Conservation (phyloP, 2,113 vertebrate species). For the Actenoides lindsayi region DNA sequence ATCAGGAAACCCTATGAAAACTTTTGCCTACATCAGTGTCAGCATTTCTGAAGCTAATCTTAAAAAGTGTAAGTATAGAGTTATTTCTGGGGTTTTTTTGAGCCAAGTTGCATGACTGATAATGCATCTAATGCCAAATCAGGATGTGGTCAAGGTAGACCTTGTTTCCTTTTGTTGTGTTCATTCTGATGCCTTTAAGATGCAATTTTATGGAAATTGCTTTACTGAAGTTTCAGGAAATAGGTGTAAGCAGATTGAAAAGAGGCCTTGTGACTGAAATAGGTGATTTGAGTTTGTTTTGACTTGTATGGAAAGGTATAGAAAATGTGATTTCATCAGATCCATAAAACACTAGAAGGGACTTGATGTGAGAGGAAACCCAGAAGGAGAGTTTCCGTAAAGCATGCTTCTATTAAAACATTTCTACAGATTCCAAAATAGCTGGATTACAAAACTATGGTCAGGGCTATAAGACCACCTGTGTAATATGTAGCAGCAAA, state of each 20-base stretch:
- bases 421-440: neutral
- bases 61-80: slow-evolving; percentile 82
- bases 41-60: slow-evolving; percentile 82
- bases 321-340: neutral
- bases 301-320: neutral
- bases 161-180: neutral
- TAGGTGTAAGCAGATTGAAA: neutral
- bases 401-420: neutral
- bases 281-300: neutral
- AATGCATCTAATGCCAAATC: neutral
- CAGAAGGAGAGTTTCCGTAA: neutral
- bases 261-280: neutral
- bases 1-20: slow-evolving; percentile 86
- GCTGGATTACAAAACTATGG: neutral
- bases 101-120: neutral
- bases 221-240: neutral
- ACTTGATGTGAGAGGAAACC: neutral
- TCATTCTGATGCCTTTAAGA: neutral
- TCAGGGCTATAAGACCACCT: neutral
- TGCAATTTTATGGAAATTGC: neutral
- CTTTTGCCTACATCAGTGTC: slow-evolving; percentile 90
- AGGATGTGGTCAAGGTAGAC: neutral
- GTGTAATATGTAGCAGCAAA: neutral
- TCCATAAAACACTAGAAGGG: neutral
- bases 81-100: neutral